Base-by-base conservation (phyloP, 2,797 vertebrate species). In the Eutrigla gurnardus region DNA sequence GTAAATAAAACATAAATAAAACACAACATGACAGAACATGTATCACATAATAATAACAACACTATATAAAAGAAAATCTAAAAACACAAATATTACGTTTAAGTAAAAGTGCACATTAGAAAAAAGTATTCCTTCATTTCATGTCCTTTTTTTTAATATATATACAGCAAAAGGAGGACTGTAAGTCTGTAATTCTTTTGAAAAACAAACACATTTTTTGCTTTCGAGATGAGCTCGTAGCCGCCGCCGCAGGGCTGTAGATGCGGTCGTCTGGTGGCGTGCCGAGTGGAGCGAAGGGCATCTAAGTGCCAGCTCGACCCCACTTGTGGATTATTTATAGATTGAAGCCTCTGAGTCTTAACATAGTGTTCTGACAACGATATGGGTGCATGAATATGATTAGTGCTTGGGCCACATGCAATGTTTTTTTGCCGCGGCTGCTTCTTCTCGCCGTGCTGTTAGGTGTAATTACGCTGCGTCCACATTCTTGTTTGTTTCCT, bases 311-410 rank as follows among this genome's bases (percentile, higher is more conserved):
- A 55, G 49, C 36, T 35, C 6, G 62, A 65, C 72, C 54, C 55
- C 35, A 43, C 71, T 73, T 59, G 61, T 62, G n/a, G 58, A 61
- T 75, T 90, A 91, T 92, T 91, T 87, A 85, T 90, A 92, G 87
- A 69, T 37, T 3, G 13, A 37, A 46, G 32, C 57, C 61, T 68
- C 11, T 40, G 10, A 39, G 46, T 49, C 35, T 72, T 80, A 65
- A 86, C 86, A 89, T 82, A 49, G 77, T 68, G 85, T 86, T 78
- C 89, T 88, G 88, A 72, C 84, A 87, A 60, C 1, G 80, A 86
- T 80, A 85, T 4, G 42, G 2, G n/a, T 45, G 46, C 25, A 42
- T 57, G 33, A 72, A 54, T 72, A 66, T 52, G 17, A 58, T 64
- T 35, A 7, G 17, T 59, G 2, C 63, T 45, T 45, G 33, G 32